These are phyloP conservation scores for Micromussa lordhowensis DNA, from an alignment of 92 coral and sea anemone species.

Conservation along the genomic window DNA sequence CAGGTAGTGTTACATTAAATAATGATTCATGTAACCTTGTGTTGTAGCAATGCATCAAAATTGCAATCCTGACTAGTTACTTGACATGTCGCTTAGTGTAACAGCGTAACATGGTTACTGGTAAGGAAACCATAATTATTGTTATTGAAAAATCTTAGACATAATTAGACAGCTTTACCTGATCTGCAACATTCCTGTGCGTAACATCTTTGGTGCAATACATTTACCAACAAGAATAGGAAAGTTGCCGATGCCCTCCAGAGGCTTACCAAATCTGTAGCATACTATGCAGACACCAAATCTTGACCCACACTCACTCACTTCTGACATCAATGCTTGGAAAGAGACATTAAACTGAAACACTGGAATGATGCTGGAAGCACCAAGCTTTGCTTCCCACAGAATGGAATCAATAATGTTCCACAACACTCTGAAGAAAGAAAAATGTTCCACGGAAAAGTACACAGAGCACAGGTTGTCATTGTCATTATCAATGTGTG, in stretches of 20 bases:
- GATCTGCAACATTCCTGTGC: slow-evolving; percentile 81
- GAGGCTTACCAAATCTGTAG: slow-evolving; percentile 82
- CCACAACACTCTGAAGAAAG: slow-evolving; percentile 89
- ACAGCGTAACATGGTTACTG: too few species aligned
- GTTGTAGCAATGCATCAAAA: neutral
- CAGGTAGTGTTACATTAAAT: too few species aligned
- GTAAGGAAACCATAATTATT: too few species aligned
- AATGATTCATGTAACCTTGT: too few species aligned
- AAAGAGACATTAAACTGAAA: slow-evolving; percentile 91
- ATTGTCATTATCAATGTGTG: slow-evolving; percentile 72
- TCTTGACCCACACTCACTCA: slow-evolving; percentile 75
- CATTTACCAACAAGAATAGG: slow-evolving; percentile 85
- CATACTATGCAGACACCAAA: slow-evolving; percentile 93
- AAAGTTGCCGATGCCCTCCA: slow-evolving; percentile 93
- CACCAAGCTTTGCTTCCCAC: slow-evolving; percentile 92
- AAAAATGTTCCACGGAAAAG: slow-evolving; percentile 92
- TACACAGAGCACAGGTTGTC: slow-evolving; percentile 76
- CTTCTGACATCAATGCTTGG: slow-evolving; percentile 95
- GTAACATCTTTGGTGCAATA: slow-evolving; percentile 88
- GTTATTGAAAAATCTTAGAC: too few species aligned
- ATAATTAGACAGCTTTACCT: slow-evolving; percentile 59
- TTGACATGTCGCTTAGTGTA: too few species aligned
- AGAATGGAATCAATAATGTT: slow-evolving; percentile 82
- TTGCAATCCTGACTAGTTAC: too few species aligned
- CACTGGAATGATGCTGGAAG: slow-evolving; percentile 78